Base-by-base conservation (phyloP, 2,888 invertebrate genomes). In the Perdita meconis region DNA sequence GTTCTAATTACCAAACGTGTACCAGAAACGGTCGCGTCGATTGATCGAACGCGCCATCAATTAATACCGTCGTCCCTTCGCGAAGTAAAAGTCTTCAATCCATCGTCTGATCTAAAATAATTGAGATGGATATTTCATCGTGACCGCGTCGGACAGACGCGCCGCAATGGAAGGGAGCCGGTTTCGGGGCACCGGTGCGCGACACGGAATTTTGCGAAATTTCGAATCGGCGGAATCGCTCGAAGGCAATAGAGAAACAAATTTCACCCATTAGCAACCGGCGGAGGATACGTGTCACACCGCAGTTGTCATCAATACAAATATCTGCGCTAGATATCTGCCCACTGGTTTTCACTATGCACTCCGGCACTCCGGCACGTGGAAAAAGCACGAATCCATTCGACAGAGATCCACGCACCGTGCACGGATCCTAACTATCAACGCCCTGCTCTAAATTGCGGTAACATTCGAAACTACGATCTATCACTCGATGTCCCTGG, bases 251-350 rank as follows among this genome's bases (percentile, higher is more conserved):
- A 65, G 65, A 59, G 82, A 80, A 80, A 86, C 85, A 86, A 86
- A 86, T 86, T 86, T 85, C 70, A 70, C 59, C 86, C 82, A 86
- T 86, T 86, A 84, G 77, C 84, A 65, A 42, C 73, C 63, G 68
- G 34, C 72, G 72, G 44, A 77, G 73, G 75, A 73, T 80, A 75
- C 82, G 70, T 77, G 82, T 80, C 77, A 75, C 75, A 61, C 70
- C 59, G 76, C 60, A 75, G 77, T 82, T 80, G 80, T 80, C 84
- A 79, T 84, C 85, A 78, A 84, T 84, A 82, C 83, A 84, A 84
- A 84, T 84, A 84, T 84, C 83, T 59, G 80, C 72, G 44, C 75
- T 72, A 74, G 66, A 78, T 79, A 69, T 50, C 69, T 19, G 36
- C 36, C 47, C 13, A n/a, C 34, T 50, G 38, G 22, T 44, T 47